Evolutionary conservation across 2,797 vertebrate genomes (phyloP), one percentile per base, ranked within the genome.

Genomic region (Poecilia gillii): DNA sequence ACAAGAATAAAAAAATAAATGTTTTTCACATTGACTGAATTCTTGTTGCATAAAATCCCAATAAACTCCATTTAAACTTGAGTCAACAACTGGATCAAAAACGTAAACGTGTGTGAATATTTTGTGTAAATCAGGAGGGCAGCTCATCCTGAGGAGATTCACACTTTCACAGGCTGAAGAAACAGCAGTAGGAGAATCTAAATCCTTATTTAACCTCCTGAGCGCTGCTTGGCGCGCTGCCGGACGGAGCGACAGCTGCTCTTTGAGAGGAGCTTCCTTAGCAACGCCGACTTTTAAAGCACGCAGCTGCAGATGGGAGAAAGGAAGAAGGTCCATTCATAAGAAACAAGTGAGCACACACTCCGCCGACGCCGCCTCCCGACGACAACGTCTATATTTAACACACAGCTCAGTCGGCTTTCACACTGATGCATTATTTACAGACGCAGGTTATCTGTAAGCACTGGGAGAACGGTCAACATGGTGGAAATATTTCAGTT

Each of bases 191-290:
- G 33, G 31, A 4, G 23, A 14, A 16, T 0, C 2, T n/a, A 45
- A n/a, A 43, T 14, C 66, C 68, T 28, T 8, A 28, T 45, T 28
- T 71, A 45, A 45, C 25, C 41, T 70, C 39, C 39, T 83, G 78
- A 89, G 88, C 1, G 74, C 33, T 4, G 81, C 73, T 31, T 88
- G 91, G 88, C 78, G 78, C 14, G 59, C 3, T 7, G 81, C 82
- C 91, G 87, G 83, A 43, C 71, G 47, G 79, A 75, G 85, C 79
- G 90, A 89, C 91, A 91, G 83, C 91, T 78, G 77, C 87, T 88
- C 91, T 92, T 91, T 94, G 82, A 94, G 85, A 89, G 82, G 73
- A 85, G 93, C 94, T 95, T 96, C 94, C 94, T 94, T 91, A 91
- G 91, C 91, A 91, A 94, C 91, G 47, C 81, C 77, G 78, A 87